A percentile compares a stretch with the other conserved stretches of the same genome.
These are phyloP conservation scores for Alviniconcha strummeri DNA, from an alignment of 2,888 invertebrate genomes.

Conservation along the genomic window DNA sequence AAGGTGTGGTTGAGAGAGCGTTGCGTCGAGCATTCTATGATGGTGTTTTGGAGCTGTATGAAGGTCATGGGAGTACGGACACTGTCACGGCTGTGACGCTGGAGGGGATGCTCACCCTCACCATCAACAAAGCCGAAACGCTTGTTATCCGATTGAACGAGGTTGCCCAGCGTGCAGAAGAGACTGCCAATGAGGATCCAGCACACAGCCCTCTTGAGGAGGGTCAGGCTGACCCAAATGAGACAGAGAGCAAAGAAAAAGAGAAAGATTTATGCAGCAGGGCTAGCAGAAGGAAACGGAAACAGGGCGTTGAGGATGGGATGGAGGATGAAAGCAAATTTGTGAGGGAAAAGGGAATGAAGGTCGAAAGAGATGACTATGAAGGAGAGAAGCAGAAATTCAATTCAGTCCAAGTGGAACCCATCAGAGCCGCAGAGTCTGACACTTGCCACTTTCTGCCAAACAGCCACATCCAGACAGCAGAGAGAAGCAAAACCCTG, in stretches of 20 bases:
- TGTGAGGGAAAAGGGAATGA: not conserved
- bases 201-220: not conserved
- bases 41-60: conserved; percentile 47
- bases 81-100: conserved; percentile 45
- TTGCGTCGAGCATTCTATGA: conserved; percentile 46
- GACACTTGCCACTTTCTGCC: too few species aligned
- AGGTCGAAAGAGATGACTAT: not conserved
- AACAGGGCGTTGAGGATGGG: not conserved
- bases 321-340: not conserved
- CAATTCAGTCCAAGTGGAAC: too few species aligned
- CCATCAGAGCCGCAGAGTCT: too few species aligned
- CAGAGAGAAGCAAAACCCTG: too few species aligned
- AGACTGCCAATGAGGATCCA: conserved; percentile 6
- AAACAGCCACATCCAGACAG: too few species aligned
- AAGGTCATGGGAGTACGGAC: conserved; percentile 41
- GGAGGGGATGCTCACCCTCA: conserved; percentile 45
- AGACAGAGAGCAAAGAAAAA: not conserved
- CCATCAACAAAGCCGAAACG: conserved; percentile 44
- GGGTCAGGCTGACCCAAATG: not conserved
- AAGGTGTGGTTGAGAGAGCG: conserved; percentile 45
- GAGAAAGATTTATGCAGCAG: not conserved
- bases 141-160: conserved; percentile 45
- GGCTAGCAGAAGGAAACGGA: not conserved
- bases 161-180: conserved; percentile 47
- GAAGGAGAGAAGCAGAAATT: not conserved